phyloP scores from a whole-genome alignment of 2,797 vertebrate genomes.

The Gastrophryne carolinensis region DNA sequence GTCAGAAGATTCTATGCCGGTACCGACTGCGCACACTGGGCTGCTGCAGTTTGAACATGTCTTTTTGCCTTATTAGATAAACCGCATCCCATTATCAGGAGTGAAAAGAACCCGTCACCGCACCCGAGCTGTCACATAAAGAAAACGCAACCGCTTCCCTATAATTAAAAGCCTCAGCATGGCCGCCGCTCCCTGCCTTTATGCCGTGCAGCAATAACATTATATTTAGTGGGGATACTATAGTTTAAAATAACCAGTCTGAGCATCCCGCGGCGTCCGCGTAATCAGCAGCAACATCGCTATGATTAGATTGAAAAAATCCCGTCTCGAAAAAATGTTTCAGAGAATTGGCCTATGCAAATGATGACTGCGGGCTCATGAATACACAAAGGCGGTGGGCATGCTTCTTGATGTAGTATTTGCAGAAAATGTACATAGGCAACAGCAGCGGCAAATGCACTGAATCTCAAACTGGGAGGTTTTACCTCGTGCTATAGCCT shows the following conservation, averaged over 20 bases:
- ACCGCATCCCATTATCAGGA: neutral
- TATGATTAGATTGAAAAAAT: conserved; percentile 21
- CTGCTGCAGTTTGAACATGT: too few species aligned
- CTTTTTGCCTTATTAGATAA: too few species aligned
- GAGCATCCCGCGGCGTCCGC: neutral
- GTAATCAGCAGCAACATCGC: conserved; percentile 17
- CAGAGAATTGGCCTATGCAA: neutral
- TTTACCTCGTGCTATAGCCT: too few species aligned
- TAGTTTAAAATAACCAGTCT: neutral
- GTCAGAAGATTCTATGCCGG: neutral
- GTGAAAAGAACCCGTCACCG: neutral
- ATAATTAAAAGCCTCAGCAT: conserved; percentile 7
- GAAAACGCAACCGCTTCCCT: neutral
- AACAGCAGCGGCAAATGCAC: too few species aligned
- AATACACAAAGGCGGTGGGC: too few species aligned
- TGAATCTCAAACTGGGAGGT: too few species aligned
- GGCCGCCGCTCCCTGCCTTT: neutral
- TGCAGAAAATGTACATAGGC: too few species aligned
- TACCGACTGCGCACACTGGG: neutral
- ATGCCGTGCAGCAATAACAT: neutral
- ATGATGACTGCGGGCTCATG: neutral
- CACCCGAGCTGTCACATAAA: neutral
- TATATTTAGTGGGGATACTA: conserved; percentile 19
- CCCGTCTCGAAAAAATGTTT: neutral
- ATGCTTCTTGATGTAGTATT: too few species aligned